Conservation (phyloP, 1,140 invertebrate species). For the Cecropterus lyciades region DNA sequence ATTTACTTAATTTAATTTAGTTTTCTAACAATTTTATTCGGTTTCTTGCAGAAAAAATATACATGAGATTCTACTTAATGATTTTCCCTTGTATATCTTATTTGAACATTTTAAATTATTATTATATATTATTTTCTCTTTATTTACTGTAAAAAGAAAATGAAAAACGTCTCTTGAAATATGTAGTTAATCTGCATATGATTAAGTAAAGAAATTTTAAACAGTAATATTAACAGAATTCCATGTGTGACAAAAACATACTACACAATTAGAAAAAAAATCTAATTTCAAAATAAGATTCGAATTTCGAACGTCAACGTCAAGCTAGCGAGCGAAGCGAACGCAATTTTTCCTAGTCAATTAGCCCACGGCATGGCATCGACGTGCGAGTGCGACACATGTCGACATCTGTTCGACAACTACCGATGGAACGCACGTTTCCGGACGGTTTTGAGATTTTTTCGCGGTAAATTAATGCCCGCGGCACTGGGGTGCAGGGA, state of each 20-base stretch:
- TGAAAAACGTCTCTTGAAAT: no score
- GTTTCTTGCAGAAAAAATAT: no score
- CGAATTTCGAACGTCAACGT: conserved; percentile 17
- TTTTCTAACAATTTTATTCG: no score
- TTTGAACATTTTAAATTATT: no score
- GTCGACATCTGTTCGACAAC: conserved; percentile 78
- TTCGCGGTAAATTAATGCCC: conserved; percentile 73
- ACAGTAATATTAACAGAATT: no score
- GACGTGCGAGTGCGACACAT: conserved; percentile 63
- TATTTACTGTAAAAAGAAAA: no score
- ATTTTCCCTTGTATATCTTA: no score
- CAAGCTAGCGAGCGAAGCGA: conserved; percentile 36
- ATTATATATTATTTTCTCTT: no score
- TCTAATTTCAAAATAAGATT: background rate
- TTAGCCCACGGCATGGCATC: conserved; percentile 56
- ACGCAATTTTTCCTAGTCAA: conserved; percentile 71
- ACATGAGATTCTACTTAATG: no score
- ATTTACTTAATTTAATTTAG: no score
- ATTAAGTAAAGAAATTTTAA: no score
- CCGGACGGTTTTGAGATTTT: conserved; percentile 71
- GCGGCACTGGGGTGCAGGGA: conserved; percentile 51
- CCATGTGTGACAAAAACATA: background rate
- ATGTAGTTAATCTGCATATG: no score
- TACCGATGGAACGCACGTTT: conserved; percentile 69
- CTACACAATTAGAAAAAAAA: background rate